Evolutionary conservation across 1,140 invertebrate genomes (phyloP), one percentile per base, ranked within the genome.

Genomic region (Drosophila oshimai): DNA sequence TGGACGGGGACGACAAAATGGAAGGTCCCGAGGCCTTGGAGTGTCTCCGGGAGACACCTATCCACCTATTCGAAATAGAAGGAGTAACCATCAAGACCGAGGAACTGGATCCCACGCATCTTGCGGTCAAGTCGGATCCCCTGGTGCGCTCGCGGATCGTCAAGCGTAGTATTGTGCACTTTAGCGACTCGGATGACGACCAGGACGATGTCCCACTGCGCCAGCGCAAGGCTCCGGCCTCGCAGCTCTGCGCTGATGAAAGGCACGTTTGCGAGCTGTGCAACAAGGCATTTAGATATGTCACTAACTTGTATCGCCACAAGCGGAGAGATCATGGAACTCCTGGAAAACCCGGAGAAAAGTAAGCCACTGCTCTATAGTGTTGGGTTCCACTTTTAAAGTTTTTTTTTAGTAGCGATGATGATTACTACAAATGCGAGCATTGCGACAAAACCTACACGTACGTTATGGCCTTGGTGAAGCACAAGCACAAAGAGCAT

Each of bases 391-490:
- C 34, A 4, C 4, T 3, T 37, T 6, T 13, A 44, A 26, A 1
- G 12, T 12, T 62, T 13, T 0, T 0, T 15, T n/a, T 6, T 5
- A 1, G 1, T 37, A 34, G 61, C 7, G 54, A 51, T 4, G 42
- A 34, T n/a, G 80, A 86, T n/a, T 86, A 84, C 24, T 84, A 84
- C 33, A 84, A 86, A 20, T 84, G 79, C 31, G 80, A 84, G 18
- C 70, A 72, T n/a, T 84, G 79, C 15, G 75, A 75, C 7, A 84
- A 84, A 6, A 53, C 80, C 12, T 84, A 68, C 65, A 86, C 72
- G 31, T 86, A 80, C 17, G 69, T 84, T 2, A 75, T 86, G 80
- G 42, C 57, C 6, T 28, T 84, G 2, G 62, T 86, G 1, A 75
- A 68, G 18, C 79, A 83, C 22, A 74, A 83, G 36, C 62, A 79